phyloP scores from a whole-genome alignment of 2,113 vertebrate species.

The Psephotus haematonotus region DNA sequence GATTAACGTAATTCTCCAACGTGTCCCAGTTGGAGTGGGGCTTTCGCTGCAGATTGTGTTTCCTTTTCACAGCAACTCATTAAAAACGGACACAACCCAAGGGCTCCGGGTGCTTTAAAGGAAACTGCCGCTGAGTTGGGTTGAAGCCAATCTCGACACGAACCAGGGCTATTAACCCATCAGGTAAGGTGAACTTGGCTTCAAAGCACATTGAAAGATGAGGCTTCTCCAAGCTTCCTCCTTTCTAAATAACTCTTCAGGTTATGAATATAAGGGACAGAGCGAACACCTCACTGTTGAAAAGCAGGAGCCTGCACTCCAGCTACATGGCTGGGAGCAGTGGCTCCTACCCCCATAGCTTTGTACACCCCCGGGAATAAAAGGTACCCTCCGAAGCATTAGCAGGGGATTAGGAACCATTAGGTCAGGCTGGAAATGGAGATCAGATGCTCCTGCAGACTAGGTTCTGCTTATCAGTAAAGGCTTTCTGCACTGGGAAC shows the following conservation, averaged over 20 bases:
- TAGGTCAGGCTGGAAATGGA: background rate
- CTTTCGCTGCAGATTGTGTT: constrained; percentile 2
- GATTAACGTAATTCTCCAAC: background rate
- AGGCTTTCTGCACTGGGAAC: background rate
- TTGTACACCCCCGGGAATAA: background rate
- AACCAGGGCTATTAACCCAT: background rate
- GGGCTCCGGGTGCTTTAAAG: background rate
- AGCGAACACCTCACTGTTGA: background rate
- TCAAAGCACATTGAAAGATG: background rate
- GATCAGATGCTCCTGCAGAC: background rate
- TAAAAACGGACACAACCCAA: background rate
- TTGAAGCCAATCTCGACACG: background rate
- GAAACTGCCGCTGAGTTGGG: background rate
- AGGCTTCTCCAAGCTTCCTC: background rate
- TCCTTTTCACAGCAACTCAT: background rate
- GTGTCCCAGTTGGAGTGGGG: background rate
- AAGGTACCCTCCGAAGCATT: background rate
- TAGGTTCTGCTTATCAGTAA: background rate
- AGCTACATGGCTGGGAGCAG: background rate
- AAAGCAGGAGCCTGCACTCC: background rate
- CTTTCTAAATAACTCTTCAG: background rate
- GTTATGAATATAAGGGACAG: background rate
- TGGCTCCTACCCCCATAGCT: background rate
- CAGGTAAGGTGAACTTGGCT: background rate
- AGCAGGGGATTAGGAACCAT: background rate